A percentile compares a stretch with the other conserved stretches of the same genome.
Conservation (phyloP, 2,888 invertebrate species). For the Plagodis dolabraria region DNA sequence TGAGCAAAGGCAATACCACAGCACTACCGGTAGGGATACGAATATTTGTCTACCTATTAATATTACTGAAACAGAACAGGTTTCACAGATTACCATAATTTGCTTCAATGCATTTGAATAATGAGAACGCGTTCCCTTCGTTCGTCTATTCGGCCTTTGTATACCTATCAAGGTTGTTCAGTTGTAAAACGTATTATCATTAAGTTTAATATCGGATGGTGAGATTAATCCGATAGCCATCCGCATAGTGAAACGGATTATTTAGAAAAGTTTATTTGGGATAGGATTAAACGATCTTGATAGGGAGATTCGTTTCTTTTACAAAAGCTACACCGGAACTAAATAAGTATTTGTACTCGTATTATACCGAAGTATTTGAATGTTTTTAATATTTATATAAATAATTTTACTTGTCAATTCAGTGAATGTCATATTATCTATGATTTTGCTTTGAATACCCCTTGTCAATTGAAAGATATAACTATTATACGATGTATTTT, state of each 20-base stretch:
- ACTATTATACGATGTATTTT: no score
- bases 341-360: no score
- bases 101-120: constrained; percentile 84
- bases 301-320: no score
- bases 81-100: constrained; percentile 83
- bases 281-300: neutral
- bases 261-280: constrained; percentile 23
- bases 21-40: constrained; percentile 41
- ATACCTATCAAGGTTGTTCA: constrained; percentile 69
- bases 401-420: no score
- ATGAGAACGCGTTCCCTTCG: constrained; percentile 78
- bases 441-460: neutral
- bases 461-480: no score
- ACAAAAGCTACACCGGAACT: no score
- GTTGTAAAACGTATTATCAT: constrained; percentile 68
- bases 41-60: constrained; percentile 77
- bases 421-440: neutral
- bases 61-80: constrained; percentile 83
- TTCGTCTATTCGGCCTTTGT: constrained; percentile 60
- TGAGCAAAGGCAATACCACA: constrained; percentile 49
- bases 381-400: no score
- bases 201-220: constrained; percentile 49
- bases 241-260: constrained; percentile 32
- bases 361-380: no score
- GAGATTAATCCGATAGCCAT: constrained; percentile 44